Base-by-base conservation (phyloP, 2,113 vertebrate genomes). In the Gallinago media region DNA sequence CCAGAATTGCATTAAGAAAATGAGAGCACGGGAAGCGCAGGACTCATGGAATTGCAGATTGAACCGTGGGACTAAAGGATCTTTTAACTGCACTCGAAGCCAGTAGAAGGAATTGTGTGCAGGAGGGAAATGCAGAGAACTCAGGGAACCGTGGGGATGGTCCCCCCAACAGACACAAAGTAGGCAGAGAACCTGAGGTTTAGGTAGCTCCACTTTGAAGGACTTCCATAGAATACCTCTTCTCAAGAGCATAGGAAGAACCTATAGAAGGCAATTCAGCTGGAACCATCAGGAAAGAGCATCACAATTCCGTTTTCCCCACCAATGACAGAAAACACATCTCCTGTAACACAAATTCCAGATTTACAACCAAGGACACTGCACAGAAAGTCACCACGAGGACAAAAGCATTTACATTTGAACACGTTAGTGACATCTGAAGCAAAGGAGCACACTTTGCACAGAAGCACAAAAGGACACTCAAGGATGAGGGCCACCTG, bases 401-500 rank as follows among this genome's bases (percentile, higher is more conserved):
- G 31, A 16, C 31, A 83, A 23, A 58, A 70, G 8, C 12, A 1
- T 38, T 58, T 34, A 58, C 3, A 9, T 68, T 79, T 36, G 16
- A 34, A 68, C 20, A 7, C 7, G 42, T 72, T 80, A 3, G 2
- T 11, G 2, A 87, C 40, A 76, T 25, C 12, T 40, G 15, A 40
- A 87, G 31, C 23, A 85, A 61, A 1, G 31, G 5, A 72, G 8
- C 49, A 29, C 52, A 68, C 21, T 49, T 77, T 47, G 21, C 21
- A 42, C 1, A 3, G 16, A 66, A 65, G 15, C 34, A 67, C 17
- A 42, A n/a, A 42, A 68, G 11, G 58, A 26, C 5, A 58, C 6
- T 22, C 2, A 29, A 40, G 13, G n/a, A 3, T 49, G 8, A 88
- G 7, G 15, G n/a, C 8, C 13, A 34, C 15, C 3, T 8, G 2